These are phyloP conservation scores for Ferrisia virgata DNA, from an alignment of 2,888 invertebrate genomes.

Conservation along the genomic window DNA sequence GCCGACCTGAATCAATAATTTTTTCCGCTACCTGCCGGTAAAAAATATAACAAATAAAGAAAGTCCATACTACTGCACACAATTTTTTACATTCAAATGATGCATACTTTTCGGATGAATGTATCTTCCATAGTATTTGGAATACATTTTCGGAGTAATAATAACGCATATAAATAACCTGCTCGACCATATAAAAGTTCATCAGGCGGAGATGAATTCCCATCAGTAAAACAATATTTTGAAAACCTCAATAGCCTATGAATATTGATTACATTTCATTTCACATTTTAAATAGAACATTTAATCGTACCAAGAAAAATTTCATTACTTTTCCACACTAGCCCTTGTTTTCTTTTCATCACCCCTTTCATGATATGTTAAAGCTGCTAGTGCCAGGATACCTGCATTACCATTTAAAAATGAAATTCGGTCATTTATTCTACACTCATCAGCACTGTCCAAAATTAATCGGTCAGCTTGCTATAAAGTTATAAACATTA, in stretches of 20 bases:
- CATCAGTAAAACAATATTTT: background rate
- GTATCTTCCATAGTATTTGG: conserved; percentile 1
- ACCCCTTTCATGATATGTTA: conserved; percentile 60
- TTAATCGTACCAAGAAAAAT: background rate
- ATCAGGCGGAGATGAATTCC: conserved; percentile 57
- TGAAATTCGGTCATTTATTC: conserved; percentile 57
- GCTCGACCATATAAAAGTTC: conserved; percentile 81
- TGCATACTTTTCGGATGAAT: background rate
- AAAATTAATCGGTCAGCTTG: conserved; percentile 56
- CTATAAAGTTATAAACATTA: conserved; percentile 51
- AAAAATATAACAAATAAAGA: too few species aligned
- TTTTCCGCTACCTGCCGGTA: conserved; percentile 43
- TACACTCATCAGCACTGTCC: conserved; percentile 55
- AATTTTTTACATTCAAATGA: background rate
- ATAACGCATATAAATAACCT: conserved; percentile 75
- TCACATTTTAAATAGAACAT: background rate
- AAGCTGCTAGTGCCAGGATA: conserved; percentile 62
- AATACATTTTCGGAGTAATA: conserved; percentile 62
- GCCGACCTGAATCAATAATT: conserved; percentile 62
- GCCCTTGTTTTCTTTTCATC: conserved; percentile 57
- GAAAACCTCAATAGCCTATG: conserved; percentile 31
- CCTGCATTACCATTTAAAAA: conserved; percentile 70
- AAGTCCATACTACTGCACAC: too few species aligned
- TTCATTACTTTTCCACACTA: conserved; percentile 58
- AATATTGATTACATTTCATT: conserved; percentile 34